Evolutionary conservation across 2,797 vertebrate genomes (phyloP).

Genomic region (Myripristis murdjan): DNA sequence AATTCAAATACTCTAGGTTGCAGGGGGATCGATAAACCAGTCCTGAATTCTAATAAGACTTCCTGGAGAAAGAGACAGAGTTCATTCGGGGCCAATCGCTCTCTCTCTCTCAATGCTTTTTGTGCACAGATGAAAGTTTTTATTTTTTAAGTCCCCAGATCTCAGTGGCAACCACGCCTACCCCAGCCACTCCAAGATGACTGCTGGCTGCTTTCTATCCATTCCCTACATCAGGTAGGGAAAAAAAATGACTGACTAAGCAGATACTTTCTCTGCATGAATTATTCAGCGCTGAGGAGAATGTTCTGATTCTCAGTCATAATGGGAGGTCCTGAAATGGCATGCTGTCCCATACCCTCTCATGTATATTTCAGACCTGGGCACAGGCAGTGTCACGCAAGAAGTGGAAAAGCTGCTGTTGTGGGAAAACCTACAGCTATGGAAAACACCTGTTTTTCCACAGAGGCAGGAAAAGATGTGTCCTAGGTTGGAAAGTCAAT

Average conservation of each 20-base stretch:
- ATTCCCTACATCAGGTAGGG: constrained; percentile 41
- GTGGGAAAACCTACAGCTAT: constrained; percentile 30
- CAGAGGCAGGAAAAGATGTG: neutral
- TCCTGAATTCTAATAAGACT: constrained; percentile 39
- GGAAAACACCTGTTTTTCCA: constrained; percentile 21
- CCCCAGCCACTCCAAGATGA: constrained; percentile 22
- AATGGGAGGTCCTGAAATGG: constrained; percentile 80
- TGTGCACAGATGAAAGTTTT: constrained; percentile 55
- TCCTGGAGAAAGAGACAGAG: constrained; percentile 30
- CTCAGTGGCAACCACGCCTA: constrained; percentile 31
- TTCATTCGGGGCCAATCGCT: constrained; percentile 7
- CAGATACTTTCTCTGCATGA: constrained; percentile 76
- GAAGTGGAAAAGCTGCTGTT: constrained; percentile 33
- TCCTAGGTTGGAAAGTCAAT: constrained; percentile 16
- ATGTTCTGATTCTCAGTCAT: constrained; percentile 76
- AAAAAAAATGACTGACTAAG: constrained; percentile 68
- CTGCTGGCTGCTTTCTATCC: constrained; percentile 56
- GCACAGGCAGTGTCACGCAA: constrained; percentile 69
- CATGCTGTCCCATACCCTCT: constrained; percentile 46
- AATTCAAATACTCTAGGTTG: constrained; percentile 56
- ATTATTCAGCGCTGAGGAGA: constrained; percentile 78
- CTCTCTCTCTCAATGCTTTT: constrained; percentile 43
- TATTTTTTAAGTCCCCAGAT: constrained; percentile 45
- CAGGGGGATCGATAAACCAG: constrained; percentile 38
- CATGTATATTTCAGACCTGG: constrained; percentile 79